A percentile compares a stretch with the other conserved stretches of the same genome.
phyloP scores from a whole-genome alignment of 1,140 invertebrate genomes.

The Colletes gigas region DNA sequence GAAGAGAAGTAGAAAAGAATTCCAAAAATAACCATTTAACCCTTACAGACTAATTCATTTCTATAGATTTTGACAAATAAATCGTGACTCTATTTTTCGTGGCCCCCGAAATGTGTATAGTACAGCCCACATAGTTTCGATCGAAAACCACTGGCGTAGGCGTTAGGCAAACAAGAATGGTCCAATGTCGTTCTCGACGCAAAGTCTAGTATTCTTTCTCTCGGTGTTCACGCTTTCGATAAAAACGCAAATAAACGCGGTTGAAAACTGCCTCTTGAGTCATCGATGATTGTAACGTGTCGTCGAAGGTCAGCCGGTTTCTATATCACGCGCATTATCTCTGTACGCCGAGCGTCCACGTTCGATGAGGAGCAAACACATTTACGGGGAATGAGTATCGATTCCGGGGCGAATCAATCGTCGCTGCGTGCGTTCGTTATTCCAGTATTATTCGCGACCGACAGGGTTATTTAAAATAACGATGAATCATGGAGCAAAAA shows the following conservation, averaged over 20 bases:
- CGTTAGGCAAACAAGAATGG: too few relatives aligned
- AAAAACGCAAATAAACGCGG: conserved; percentile 46
- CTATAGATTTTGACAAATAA: too few relatives aligned
- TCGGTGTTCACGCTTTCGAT: conserved; percentile 46
- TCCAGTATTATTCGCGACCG: conserved; percentile 16
- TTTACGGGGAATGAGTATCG: background rate
- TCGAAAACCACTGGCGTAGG: too few relatives aligned
- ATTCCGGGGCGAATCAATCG: background rate
- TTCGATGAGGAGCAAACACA: background rate
- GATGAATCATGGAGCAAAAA: conserved; percentile 18
- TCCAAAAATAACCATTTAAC: too few relatives aligned
- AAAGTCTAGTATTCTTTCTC: background rate
- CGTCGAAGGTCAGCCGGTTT: conserved; percentile 9
- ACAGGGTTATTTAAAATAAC: conserved; percentile 11
- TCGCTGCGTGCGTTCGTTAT: conserved; percentile 7
- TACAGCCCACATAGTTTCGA: too few relatives aligned
- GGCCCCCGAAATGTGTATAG: too few relatives aligned
- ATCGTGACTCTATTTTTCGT: too few relatives aligned
- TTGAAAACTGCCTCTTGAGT: conserved; percentile 14
- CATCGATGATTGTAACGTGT: conserved; percentile 29
- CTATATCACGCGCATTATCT: background rate
- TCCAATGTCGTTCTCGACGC: conserved; percentile 40
- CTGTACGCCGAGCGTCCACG: background rate
- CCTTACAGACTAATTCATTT: too few relatives aligned
- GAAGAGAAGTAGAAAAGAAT: too few relatives aligned